phyloP scores from a whole-genome alignment of 2,888 invertebrate genomes.

The Ormyrus labotus region DNA sequence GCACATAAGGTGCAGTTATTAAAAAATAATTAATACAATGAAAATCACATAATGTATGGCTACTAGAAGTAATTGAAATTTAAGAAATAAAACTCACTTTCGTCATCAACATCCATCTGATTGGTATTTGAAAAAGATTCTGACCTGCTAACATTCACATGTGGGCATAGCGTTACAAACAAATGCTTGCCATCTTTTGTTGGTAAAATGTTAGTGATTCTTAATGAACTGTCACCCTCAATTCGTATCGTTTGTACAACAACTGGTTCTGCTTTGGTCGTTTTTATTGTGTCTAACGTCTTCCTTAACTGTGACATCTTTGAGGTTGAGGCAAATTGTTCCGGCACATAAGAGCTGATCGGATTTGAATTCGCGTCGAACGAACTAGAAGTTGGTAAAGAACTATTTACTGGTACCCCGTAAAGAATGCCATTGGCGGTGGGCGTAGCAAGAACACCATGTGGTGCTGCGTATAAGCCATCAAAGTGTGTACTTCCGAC shows the following conservation, averaged over 20 bases:
- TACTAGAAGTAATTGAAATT: background rate
- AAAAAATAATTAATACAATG: background rate
- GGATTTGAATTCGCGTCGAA: slow-evolving; percentile 72
- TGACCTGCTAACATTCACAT: slow-evolving; percentile 69
- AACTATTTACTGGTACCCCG: slow-evolving; percentile 63
- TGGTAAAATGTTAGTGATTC: slow-evolving; percentile 67
- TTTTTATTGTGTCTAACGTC: slow-evolving; percentile 66
- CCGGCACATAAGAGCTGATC: slow-evolving; percentile 63
- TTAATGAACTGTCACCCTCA: slow-evolving; percentile 68
- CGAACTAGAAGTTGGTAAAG: slow-evolving; percentile 63
- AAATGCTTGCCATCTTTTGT: slow-evolving; percentile 70
- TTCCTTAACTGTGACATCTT: slow-evolving; percentile 67
- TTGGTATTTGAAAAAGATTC: slow-evolving; percentile 71
- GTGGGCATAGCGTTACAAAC: slow-evolving; percentile 69
- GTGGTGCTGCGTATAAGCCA: slow-evolving; percentile 62
- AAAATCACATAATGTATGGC: background rate
- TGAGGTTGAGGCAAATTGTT: slow-evolving; percentile 72
- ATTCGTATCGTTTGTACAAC: slow-evolving; percentile 70
- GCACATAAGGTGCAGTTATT: background rate
- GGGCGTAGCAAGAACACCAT: slow-evolving; percentile 67
- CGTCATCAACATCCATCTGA: slow-evolving; percentile 74
- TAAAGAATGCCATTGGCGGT: slow-evolving; percentile 70
- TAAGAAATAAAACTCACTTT: slow-evolving; percentile 62
- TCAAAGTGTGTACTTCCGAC: slow-evolving; percentile 69
- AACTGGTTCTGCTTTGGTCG: slow-evolving; percentile 69